phyloP scores from a whole-genome alignment of 2,797 vertebrate genomes.

The Schizopygopsis malacanthus region DNA sequence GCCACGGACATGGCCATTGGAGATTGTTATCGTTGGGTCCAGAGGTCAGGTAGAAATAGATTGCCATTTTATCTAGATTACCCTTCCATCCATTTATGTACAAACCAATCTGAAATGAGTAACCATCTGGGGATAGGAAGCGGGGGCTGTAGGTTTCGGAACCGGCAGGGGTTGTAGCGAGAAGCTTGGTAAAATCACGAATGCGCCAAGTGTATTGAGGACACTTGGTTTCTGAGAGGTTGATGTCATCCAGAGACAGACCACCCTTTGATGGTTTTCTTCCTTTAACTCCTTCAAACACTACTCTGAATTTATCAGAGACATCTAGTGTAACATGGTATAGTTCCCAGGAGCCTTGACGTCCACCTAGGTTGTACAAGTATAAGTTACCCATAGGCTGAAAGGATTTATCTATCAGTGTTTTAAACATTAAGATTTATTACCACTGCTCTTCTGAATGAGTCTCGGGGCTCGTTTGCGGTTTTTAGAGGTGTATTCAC shows the following conservation, averaged over 20 bases:
- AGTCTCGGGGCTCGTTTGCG: constrained; percentile 57
- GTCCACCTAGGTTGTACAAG: constrained; percentile 65
- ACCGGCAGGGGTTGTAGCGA: constrained; percentile 67
- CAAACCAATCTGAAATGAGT: constrained; percentile 81
- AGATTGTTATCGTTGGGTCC: constrained; percentile 82
- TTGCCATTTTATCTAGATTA: constrained; percentile 68
- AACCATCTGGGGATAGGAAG: constrained; percentile 83
- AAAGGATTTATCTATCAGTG: background rate
- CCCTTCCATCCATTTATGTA: constrained; percentile 60
- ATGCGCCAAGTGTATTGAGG: constrained; percentile 88
- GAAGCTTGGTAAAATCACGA: constrained; percentile 77
- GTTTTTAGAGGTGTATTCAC: constrained; percentile 70
- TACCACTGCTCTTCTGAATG: constrained; percentile 69
- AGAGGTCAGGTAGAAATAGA: constrained; percentile 82
- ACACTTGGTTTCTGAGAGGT: constrained; percentile 86
- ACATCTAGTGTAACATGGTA: constrained; percentile 76
- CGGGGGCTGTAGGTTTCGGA: constrained; percentile 77
- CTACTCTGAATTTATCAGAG: constrained; percentile 80
- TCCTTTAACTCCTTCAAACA: constrained; percentile 82
- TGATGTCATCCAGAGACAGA: constrained; percentile 90
- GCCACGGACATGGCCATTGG: constrained; percentile 89
- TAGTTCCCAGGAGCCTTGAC: constrained; percentile 82
- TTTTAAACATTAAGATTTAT: background rate
- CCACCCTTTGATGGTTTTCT: constrained; percentile 74
- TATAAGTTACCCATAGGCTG: background rate